Base-by-base conservation (phyloP, 2,888 invertebrate species). In the Volucella zonaria region DNA sequence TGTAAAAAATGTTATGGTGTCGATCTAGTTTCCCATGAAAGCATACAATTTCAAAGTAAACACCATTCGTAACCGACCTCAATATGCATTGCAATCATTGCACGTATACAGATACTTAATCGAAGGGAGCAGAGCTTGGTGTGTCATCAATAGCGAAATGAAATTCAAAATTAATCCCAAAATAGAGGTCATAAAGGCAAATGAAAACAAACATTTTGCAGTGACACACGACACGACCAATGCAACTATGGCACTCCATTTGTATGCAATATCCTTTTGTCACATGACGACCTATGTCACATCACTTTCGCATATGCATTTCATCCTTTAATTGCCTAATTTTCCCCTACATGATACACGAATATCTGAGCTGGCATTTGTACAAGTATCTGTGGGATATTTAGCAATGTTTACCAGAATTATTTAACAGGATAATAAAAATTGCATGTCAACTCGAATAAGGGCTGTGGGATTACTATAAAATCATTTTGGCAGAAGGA, bases 151-250 rank as follows among this genome's bases (percentile, higher is more conserved):
- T 31, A 31, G 31, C 1, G 31, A 31, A 31, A 31, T 47, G 15
- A 15, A 42, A 64, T 70, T 74, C 18, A 47, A 62, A 78, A 64
- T 51, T 38, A 74, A 78, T 75, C 66, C 66, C 70, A 79, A 71
- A 66, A 70, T 66, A 83, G 80, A 79, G 71, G 83, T 83, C 83
- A 80, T 79, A 79, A 83, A 76, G 75, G 56, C 79, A 76, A 75
- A 58, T 43, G 67, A 79, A 83, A 79, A 75, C 54, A 83, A 83
- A 83, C 83, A 83, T 79, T 66, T 56, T 31, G 47, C 62, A 54
- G 38, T 54, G 68, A 62, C 73, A 82, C 73, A 68, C 68, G 82
- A 75, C 78, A 68, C 73, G 82, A 75, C 49, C 74, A n/a, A 38
- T 14, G 62, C 49, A 59, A 6, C 31, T 31, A 31, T 31, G 31